Evolutionary conservation across 2,888 invertebrate genomes (phyloP).

Genomic region (Tetropium fuscum): DNA sequence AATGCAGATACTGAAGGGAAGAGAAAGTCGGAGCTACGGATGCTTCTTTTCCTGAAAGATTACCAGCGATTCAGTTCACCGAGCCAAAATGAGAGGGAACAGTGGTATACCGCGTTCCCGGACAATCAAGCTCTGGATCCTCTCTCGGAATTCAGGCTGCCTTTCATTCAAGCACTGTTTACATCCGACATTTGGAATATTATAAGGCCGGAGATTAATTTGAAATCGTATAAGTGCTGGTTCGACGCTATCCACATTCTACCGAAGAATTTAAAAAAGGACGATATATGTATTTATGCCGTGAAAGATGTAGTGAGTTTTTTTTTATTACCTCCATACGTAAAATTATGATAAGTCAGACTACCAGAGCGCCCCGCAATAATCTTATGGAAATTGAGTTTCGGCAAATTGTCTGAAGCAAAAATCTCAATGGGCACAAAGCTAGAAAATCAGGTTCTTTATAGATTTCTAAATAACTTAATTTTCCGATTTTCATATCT

Average conservation of each 20-base stretch:
- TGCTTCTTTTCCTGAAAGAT: slow-evolving; percentile 58
- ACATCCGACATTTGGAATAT: slow-evolving; percentile 64
- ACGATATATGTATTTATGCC: slow-evolving; percentile 67
- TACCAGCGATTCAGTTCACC: slow-evolving; percentile 63
- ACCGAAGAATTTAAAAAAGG: slow-evolving; percentile 58
- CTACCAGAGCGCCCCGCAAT: too few species aligned
- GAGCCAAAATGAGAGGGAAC: slow-evolving; percentile 64
- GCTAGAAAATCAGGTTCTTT: too few species aligned
- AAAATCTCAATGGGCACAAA: too few species aligned
- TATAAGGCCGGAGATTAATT: slow-evolving; percentile 49
- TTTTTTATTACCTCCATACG: neutral
- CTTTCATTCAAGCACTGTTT: slow-evolving; percentile 62
- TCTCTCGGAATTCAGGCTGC: slow-evolving; percentile 68
- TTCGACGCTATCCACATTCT: slow-evolving; percentile 62
- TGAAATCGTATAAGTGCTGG: slow-evolving; percentile 62
- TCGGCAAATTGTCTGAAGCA: too few species aligned
- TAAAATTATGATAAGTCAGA: too few species aligned
- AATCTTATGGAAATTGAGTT: too few species aligned
- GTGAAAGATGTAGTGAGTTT: slow-evolving; percentile 65
- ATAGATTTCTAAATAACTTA: too few species aligned
- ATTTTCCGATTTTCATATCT: too few species aligned
- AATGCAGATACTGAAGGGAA: slow-evolving; percentile 23
- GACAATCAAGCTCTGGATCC: slow-evolving; percentile 62
- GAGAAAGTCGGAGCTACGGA: slow-evolving; percentile 26
- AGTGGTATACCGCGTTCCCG: slow-evolving; percentile 64